Base-by-base conservation (phyloP, 2,888 invertebrate genomes). In the Amblyjoppa fuscipennis region DNA sequence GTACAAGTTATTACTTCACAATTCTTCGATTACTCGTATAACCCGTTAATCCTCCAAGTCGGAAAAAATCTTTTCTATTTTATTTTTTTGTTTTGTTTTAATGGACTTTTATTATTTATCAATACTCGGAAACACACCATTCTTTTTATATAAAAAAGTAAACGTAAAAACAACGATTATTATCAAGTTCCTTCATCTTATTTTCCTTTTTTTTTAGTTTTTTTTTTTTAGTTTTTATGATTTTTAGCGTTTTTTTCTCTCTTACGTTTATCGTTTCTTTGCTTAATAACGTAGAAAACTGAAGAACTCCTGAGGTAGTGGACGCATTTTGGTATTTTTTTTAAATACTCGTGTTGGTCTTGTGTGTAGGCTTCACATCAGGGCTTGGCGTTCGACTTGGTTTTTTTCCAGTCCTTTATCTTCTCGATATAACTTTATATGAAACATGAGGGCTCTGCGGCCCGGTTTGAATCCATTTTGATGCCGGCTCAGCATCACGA, bases 261-360 rank as follows among this genome's bases (percentile, higher is more conserved):
- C 76, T 78, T 38, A 51, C 11, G 25, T 79, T 69, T 61, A 38
- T 49, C 9, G 31, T 79, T 73, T 61, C 20, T 56, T 59, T 34
- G 64, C 64, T 84, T 69, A 51, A 83, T 34, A 74, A 76, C 59
- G 53, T 64, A 78, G 75, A 79, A 85, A 76, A 81, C 45, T 66
- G 75, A 82, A 71, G 53, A 87, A 88, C 86, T 88, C 80, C 86
- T 87, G 89, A 90, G 89, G 89, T 89, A 90, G 88, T 90, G 90
- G 89, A 91, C 87, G 89, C 81, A 81, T 84, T 86, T 81, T 73
- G 75, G 61, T 80, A 84, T 83, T 38, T 81, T 69, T 56, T 74
- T 70, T 11, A 41, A 53, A 68, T 82, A 56, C 66, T 77, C 70
- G 45, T 28, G 66, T 79, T 70, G 59, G 20, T 49, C 41, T 45